Conservation (phyloP, 2,888 invertebrate genomes). For the Chymomyza fuscimana region DNA sequence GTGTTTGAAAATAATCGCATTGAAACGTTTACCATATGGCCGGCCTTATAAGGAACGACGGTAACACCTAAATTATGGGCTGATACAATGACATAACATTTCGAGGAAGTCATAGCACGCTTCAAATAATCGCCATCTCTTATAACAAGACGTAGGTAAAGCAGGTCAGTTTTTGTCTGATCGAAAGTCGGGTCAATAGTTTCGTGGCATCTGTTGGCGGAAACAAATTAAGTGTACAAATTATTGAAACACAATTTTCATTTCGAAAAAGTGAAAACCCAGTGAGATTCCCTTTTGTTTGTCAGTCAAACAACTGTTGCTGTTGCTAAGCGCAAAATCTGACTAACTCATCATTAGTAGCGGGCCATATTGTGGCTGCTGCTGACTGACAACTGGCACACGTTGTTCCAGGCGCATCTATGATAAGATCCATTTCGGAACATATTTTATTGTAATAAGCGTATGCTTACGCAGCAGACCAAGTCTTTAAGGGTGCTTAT, state of each 20-base stretch:
- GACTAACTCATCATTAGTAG: slow-evolving; percentile 67
- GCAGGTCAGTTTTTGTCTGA: background rate
- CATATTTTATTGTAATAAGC: background rate
- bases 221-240: slow-evolving; percentile 61
- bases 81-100: slow-evolving; percentile 3
- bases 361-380: slow-evolving; percentile 21
- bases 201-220: slow-evolving; percentile 58
- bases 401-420: slow-evolving; percentile 10
- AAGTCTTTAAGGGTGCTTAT: background rate
- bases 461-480: no score
- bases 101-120: slow-evolving; percentile 63
- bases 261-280: slow-evolving; percentile 68
- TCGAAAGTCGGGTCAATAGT: background rate
- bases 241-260: slow-evolving; percentile 66
- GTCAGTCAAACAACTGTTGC: slow-evolving; percentile 59
- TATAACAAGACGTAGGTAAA: slow-evolving; percentile 25
- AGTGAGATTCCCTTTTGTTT: slow-evolving; percentile 9
- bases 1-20: slow-evolving; percentile 19
- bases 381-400: slow-evolving; percentile 71
- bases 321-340: slow-evolving; percentile 46
- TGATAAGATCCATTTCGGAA: background rate
- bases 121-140: slow-evolving; percentile 68
- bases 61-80: background rate
- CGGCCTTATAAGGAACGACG: background rate
- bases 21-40: slow-evolving; percentile 42